Evolutionary conservation across 2,113 vertebrate species (phyloP).

Genomic region (Pangasianodon hypophthalmus): DNA sequence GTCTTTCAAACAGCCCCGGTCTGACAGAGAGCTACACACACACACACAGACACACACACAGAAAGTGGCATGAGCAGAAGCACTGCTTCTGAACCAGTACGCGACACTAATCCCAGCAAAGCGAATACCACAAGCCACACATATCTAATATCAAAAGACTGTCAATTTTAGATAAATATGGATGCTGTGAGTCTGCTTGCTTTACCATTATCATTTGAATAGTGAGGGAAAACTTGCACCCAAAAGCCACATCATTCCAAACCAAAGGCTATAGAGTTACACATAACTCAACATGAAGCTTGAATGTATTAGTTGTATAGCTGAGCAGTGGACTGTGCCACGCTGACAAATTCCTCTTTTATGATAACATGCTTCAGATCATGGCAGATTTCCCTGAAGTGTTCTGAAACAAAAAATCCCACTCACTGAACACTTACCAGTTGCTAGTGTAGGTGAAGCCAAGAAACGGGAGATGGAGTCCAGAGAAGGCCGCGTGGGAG

Average conservation of each 20-base stretch:
- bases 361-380: constrained; percentile 4
- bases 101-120: neutral
- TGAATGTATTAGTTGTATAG: neutral
- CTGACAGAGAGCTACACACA: constrained; percentile 83
- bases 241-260: constrained; percentile 37
- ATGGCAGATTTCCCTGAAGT: neutral
- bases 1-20: constrained; percentile 86
- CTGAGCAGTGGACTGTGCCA: neutral
- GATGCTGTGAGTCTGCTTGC: neutral
- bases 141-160: constrained; percentile 35
- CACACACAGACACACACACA: constrained; percentile 18
- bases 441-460: constrained; percentile 98
- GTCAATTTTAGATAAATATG: neutral
- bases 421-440: constrained; percentile 80
- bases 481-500: constrained; percentile 95
- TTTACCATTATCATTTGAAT: neutral
- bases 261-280: neutral
- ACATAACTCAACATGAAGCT: constrained; percentile 7
- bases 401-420: neutral
- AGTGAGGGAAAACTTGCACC: neutral
- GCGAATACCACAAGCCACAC: constrained; percentile 8
- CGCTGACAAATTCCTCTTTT: neutral
- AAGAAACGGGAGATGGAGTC: constrained; percentile 95
- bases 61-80: neutral
- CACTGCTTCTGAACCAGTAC: neutral